These are phyloP conservation scores for Syngnathus scovelli DNA, from an alignment of 2,113 vertebrate species.

Conservation along the genomic window DNA sequence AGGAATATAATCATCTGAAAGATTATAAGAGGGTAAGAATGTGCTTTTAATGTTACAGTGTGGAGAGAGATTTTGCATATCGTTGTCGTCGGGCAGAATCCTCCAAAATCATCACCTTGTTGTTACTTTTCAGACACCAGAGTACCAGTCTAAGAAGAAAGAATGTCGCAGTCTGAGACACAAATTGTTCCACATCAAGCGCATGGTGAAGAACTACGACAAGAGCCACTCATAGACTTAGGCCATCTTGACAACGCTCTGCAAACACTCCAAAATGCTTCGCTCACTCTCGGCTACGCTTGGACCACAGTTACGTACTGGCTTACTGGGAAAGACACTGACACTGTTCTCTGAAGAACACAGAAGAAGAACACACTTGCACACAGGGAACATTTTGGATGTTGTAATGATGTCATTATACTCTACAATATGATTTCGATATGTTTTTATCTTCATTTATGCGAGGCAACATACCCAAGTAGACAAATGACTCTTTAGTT, in stretches of 20 bases:
- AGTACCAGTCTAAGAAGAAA: slow-evolving; percentile 77
- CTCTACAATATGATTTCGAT: slow-evolving; percentile 12
- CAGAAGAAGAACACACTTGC: slow-evolving; percentile 7
- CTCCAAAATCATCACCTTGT: too few species aligned
- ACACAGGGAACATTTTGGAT: slow-evolving; percentile 10
- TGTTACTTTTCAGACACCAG: slow-evolving; percentile 65
- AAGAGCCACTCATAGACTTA: slow-evolving; percentile 59
- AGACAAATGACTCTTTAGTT: background rate
- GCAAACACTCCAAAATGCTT: slow-evolving; percentile 36
- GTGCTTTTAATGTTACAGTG: background rate
- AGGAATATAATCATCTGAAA: slow-evolving; percentile 83
- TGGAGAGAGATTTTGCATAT: background rate
- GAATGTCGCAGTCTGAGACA: slow-evolving; percentile 73
- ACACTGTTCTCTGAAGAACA: slow-evolving; percentile 2
- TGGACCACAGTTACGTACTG: slow-evolving; percentile 57
- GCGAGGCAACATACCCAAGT: background rate
- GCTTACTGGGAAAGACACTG: slow-evolving; percentile 6
- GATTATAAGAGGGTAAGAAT: slow-evolving; percentile 77
- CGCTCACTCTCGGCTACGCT: slow-evolving; percentile 28
- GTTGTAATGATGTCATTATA: slow-evolving; percentile 17
- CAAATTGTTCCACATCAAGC: slow-evolving; percentile 86
- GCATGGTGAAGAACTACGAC: slow-evolving; percentile 81
- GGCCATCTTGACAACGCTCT: background rate
- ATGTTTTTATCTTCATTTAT: background rate
- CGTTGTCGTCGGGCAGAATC: too few species aligned